These are phyloP conservation scores for Steinernema feltiae DNA, from an alignment of 1,140 invertebrate species.

Conservation along the genomic window DNA sequence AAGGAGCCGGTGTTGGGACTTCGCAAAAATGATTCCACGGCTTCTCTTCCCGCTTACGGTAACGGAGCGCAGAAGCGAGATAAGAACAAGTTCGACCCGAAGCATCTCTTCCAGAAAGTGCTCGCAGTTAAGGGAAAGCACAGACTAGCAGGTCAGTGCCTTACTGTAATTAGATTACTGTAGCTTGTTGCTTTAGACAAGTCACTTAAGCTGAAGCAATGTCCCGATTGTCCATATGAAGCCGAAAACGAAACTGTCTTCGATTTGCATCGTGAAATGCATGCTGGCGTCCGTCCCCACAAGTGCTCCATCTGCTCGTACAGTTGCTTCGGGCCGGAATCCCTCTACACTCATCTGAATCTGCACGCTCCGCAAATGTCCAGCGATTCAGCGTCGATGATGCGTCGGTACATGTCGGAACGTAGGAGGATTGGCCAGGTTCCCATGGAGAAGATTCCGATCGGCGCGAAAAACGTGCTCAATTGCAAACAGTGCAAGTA, in stretches of 20 bases:
- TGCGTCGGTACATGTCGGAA: background rate
- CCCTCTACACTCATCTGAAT: background rate
- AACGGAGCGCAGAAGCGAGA: background rate
- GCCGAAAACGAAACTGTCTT: background rate
- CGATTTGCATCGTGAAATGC: background rate
- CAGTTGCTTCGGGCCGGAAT: background rate
- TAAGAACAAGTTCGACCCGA: background rate
- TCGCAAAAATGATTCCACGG: background rate
- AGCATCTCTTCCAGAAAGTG: background rate
- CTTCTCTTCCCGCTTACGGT: background rate
- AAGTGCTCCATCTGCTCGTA: constrained; percentile 6
- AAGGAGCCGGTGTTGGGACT: background rate
- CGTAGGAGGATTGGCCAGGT: background rate
- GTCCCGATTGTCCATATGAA: background rate
- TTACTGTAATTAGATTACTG: too few species aligned
- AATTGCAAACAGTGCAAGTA: background rate
- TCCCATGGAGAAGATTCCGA: background rate
- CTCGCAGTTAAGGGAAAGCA: background rate
- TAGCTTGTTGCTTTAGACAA: background rate
- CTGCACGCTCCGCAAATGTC: background rate
- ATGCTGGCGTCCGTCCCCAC: background rate
- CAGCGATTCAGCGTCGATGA: background rate
- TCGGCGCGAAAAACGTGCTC: background rate
- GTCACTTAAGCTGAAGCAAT: background rate
- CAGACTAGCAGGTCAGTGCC: background rate